These are phyloP conservation scores for Ptilonorhynchus violaceus DNA, from an alignment of 2,113 vertebrate genomes.

Conservation along the genomic window DNA sequence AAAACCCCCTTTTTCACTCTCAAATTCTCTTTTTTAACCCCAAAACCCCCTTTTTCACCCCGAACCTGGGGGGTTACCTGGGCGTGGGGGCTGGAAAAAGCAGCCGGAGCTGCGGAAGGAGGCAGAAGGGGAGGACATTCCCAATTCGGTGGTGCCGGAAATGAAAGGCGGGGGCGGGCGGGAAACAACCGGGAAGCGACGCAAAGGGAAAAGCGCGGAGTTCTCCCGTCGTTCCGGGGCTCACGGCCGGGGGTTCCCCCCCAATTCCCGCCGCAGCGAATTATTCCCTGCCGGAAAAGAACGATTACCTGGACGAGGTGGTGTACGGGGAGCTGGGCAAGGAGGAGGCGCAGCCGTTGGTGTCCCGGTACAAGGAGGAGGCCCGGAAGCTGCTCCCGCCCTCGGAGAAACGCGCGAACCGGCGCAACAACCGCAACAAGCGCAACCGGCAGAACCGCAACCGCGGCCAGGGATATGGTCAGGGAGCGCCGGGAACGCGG, in stretches of 20 bases:
- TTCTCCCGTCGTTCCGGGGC: not conserved
- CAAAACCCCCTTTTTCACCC: too few species aligned
- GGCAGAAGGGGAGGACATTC: not conserved
- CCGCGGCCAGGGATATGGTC: not conserved
- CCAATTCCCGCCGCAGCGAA: not conserved
- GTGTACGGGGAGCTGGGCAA: not conserved
- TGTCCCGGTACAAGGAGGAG: not conserved
- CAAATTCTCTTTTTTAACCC: too few species aligned
- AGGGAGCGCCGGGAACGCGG: not conserved
- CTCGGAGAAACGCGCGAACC: not conserved
- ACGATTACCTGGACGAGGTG: not conserved
- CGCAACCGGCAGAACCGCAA: not conserved
- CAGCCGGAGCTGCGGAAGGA: not conserved
- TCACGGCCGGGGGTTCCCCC: rapidly evolving
- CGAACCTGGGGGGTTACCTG: too few species aligned
- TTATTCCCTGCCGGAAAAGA: not conserved
- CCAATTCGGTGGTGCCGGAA: not conserved
- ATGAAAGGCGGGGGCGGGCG: not conserved
- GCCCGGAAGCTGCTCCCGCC: not conserved
- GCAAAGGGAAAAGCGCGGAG: not conserved
- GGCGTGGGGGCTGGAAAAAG: not conserved
- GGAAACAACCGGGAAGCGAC: too few species aligned
- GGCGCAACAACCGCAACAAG: not conserved
- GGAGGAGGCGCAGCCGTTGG: not conserved
- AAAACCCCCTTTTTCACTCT: too few species aligned